Conservation (phyloP, 2,797 vertebrate species). For the Enteromius paludinosus region DNA sequence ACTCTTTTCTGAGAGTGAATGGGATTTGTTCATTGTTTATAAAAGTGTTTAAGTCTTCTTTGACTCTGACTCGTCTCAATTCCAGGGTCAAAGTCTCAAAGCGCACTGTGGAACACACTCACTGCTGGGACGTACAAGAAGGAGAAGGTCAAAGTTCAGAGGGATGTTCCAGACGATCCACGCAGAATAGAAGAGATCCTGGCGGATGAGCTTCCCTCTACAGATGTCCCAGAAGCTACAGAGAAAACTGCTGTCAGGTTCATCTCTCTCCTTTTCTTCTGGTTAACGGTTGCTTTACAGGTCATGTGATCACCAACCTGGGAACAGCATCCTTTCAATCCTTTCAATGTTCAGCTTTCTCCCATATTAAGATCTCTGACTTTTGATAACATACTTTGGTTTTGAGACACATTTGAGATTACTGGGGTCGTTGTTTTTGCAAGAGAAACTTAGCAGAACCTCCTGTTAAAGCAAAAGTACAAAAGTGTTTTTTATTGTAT, state of each 20-base stretch:
- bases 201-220: slow-evolving; percentile 85
- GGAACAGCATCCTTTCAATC: not conserved
- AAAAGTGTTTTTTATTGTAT: not conserved
- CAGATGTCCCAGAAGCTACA: slow-evolving; percentile 89
- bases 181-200: slow-evolving; percentile 90
- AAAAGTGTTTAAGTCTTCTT: not conserved
- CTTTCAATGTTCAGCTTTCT: too few relatives aligned
- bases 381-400: not conserved
- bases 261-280: not conserved
- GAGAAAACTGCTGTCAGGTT: slow-evolving; percentile 91
- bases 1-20: too few relatives aligned
- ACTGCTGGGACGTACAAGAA: slow-evolving; percentile 86
- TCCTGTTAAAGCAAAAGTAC: not conserved
- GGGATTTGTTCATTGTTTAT: not conserved
- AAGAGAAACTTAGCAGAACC: not conserved
- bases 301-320: not conserved
- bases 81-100: slow-evolving; percentile 93
- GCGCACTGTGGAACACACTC: slow-evolving; percentile 88
- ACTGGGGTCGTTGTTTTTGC: not conserved
- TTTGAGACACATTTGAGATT: not conserved
- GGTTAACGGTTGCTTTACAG: not conserved
- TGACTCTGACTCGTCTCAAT: not conserved
- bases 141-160: slow-evolving; percentile 80
- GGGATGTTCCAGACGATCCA: slow-evolving; percentile 78
- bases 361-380: not conserved